Evolutionary conservation across 2,888 invertebrate genomes (phyloP).

Genomic region (Hydroisotoma schaefferi): DNA sequence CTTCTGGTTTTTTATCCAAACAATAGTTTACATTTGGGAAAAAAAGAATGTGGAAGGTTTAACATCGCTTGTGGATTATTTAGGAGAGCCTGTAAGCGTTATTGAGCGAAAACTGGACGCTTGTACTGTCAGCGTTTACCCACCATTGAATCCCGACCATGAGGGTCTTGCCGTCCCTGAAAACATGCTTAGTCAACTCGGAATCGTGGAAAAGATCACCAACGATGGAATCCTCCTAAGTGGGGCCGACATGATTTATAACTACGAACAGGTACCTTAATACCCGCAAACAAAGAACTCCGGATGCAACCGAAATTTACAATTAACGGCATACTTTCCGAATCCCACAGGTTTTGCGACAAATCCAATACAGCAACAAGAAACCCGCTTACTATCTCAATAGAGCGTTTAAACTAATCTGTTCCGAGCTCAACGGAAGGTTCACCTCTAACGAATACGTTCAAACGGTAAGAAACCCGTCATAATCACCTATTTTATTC

Average conservation of each 20-base stretch:
- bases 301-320: no score
- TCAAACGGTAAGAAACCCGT: constrained; percentile 73
- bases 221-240: constrained; percentile 81
- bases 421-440: constrained; percentile 87
- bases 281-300: no score
- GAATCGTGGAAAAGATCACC: constrained; percentile 79
- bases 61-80: constrained; percentile 22
- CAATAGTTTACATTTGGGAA: neutral
- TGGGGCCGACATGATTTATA: constrained; percentile 72
- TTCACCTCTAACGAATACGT: constrained; percentile 95
- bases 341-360: constrained; percentile 59
- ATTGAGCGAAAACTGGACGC: constrained; percentile 75
- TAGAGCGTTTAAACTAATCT: constrained; percentile 90
- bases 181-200: constrained; percentile 68
- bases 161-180: constrained; percentile 80
- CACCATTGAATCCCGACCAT: constrained; percentile 84
- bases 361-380: constrained; percentile 89
- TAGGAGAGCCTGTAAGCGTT: constrained; percentile 52
- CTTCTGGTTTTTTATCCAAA: neutral
- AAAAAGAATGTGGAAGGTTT: no score
- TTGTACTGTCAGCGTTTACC: constrained; percentile 90
- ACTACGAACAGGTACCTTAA: constrained; percentile 65
- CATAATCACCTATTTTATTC: no score
- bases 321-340: constrained; percentile 16
- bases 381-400: constrained; percentile 94